A percentile compares a stretch with the other conserved stretches of the same genome.
Conservation (phyloP, 2,797 vertebrate genomes). For the Sebastes dallii region DNA sequence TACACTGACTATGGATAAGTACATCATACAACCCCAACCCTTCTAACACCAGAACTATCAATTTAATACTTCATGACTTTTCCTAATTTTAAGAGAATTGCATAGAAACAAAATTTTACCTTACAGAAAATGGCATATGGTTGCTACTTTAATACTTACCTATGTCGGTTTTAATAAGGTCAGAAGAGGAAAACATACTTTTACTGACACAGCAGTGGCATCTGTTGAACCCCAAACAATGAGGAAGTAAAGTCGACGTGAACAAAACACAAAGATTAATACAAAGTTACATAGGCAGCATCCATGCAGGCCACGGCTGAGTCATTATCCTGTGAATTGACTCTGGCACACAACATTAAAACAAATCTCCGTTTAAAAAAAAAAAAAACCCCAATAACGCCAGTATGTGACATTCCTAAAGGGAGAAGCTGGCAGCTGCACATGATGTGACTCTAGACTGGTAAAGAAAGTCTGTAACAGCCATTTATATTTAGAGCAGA, state of each 20-base stretch:
- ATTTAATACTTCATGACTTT: too few species aligned
- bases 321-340: neutral
- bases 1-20: too few species aligned
- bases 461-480: neutral
- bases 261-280: neutral
- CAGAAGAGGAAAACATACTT: too few species aligned
- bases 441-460: neutral
- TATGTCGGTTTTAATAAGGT: too few species aligned
- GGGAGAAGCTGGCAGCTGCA: neutral
- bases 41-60: too few species aligned
- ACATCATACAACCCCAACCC: too few species aligned
- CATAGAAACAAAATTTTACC: neutral
- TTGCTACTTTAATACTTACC: neutral
- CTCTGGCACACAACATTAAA: neutral
- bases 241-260: neutral
- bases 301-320: neutral
- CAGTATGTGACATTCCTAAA: conserved; percentile 51
- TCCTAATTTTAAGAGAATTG: neutral
- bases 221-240: neutral
- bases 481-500: neutral
- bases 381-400: neutral
- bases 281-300: neutral
- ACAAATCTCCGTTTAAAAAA: too few species aligned
- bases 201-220: too few species aligned
- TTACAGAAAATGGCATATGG: neutral